Evolutionary conservation across 1,140 invertebrate genomes (phyloP), one percentile per base, ranked within the genome.

Genomic region (Atta colombica): DNA sequence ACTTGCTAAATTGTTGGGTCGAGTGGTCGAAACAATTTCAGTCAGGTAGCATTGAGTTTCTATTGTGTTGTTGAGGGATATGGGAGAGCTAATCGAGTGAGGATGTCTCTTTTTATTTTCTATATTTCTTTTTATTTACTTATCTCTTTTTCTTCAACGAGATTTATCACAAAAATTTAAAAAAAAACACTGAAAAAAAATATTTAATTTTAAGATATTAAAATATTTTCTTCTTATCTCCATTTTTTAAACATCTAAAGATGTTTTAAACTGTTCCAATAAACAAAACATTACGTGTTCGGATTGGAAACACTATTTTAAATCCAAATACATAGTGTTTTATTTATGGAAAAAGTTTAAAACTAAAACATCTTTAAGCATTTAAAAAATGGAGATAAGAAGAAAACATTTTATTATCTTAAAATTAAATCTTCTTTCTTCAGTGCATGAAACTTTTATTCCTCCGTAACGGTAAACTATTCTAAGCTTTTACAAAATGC

Each of bases 21-120:
- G 61, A 72, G 60, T 39, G 60, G 35, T 18, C 84, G 45, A 85
- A 65, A 45, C 72, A 31, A 86, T 80, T 75, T 71, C 49, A 39
- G 12, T 49, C 84, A 68, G 77, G 77, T 81, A 75, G 69, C 25
- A 74, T 51, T 28, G 69, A 75, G 71, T 74, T 61, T 74, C 69
- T 28, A 84, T 75, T 74, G 80, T 61, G 28, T 75, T 63, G 69
- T 18, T 2, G 53, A 84, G 39, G 8, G 39, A 82, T 18, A 5
- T 16, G 80, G 16, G 39, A 51, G 49, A 75, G 49, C 0, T 39
- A 53, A n/a, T 58, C 31, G 21, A 45, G 10, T 35, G 31, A 35
- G 16, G 3, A 5, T 53, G 14, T n/a, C 21, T 31, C 39, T 51
- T 55, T 81, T 60, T 74, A 16, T 74, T 35, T 78, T 31, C 35